These are phyloP conservation scores for Lanius collurio DNA, from an alignment of 2,113 vertebrate species.

Conservation along the genomic window DNA sequence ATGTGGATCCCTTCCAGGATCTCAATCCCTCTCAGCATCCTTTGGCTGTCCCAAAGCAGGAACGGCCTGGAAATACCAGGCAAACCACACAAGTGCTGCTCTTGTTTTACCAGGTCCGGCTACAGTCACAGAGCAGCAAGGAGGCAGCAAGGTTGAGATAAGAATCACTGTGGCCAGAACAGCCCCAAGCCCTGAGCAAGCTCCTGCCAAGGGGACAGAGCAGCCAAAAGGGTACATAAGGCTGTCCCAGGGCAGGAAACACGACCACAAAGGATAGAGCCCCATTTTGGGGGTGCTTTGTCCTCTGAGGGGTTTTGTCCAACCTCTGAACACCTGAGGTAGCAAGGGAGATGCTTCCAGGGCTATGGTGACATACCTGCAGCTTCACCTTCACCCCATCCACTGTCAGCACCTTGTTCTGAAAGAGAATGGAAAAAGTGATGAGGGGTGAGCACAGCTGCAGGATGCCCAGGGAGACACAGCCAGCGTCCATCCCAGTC, in stretches of 20 bases:
- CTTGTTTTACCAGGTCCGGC: accelerated
- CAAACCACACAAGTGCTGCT: background rate
- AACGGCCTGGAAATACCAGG: accelerated
- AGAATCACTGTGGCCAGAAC: background rate
- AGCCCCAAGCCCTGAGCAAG: background rate
- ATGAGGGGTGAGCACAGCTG: accelerated
- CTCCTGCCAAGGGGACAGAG: background rate
- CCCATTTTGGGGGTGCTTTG: background rate
- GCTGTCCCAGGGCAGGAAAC: background rate
- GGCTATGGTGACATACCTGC: conserved; percentile 75
- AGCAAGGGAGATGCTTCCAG: background rate
- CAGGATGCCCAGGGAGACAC: accelerated
- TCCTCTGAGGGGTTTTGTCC: background rate
- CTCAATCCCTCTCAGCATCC: background rate
- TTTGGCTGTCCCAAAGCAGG: background rate
- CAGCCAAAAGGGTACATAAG: background rate
- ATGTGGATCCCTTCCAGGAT: background rate
- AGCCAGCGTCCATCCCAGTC: accelerated
- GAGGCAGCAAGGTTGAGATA: background rate
- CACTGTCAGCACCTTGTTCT: conserved; percentile 93
- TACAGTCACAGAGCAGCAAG: background rate
- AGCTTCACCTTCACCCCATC: conserved; percentile 91
- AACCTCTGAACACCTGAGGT: background rate
- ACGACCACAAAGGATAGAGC: accelerated
- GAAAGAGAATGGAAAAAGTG: conserved; percentile 59